phyloP scores from a whole-genome alignment of 2,888 invertebrate species.

The Cheilosia urbana region DNA sequence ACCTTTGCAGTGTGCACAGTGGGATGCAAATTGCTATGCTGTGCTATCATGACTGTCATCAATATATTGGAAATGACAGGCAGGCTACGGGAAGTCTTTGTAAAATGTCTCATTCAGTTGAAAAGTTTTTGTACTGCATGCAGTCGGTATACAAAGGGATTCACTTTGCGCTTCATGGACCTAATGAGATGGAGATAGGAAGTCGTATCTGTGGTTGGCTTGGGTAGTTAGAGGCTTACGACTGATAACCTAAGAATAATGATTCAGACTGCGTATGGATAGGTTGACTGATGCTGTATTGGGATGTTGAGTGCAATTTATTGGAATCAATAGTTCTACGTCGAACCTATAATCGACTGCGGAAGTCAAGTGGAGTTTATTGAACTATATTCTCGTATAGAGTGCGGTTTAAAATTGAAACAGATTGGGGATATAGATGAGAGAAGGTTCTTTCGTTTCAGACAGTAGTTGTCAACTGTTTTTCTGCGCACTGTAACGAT shows the following conservation, averaged over 20 bases:
- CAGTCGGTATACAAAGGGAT: slow-evolving; percentile 4
- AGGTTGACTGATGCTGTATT: too few species aligned
- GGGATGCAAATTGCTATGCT: slow-evolving; percentile 38
- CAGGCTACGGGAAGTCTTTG: slow-evolving; percentile 22
- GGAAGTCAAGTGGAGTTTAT: too few species aligned
- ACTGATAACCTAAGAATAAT: slow-evolving; percentile 5
- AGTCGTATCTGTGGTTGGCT: slow-evolving; percentile 1
- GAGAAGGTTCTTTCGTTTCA: too few species aligned
- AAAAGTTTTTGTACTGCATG: not conserved
- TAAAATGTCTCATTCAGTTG: slow-evolving; percentile 33
- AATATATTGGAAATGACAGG: slow-evolving; percentile 55
- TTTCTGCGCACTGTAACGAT: too few species aligned
- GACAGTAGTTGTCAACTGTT: too few species aligned
- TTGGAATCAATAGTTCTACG: too few species aligned
- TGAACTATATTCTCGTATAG: too few species aligned
- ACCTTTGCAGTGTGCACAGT: not conserved
- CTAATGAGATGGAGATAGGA: slow-evolving; percentile 25
- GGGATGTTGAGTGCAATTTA: too few species aligned
- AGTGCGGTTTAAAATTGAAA: too few species aligned
- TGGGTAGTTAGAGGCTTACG: not conserved
- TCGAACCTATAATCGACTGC: too few species aligned
- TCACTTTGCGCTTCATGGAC: slow-evolving; percentile 9
- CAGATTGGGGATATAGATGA: too few species aligned
- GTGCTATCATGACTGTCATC: slow-evolving; percentile 23
- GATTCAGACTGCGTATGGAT: not conserved